phyloP scores from a whole-genome alignment of 2,888 invertebrate genomes.

The Hecatera dysodea region DNA sequence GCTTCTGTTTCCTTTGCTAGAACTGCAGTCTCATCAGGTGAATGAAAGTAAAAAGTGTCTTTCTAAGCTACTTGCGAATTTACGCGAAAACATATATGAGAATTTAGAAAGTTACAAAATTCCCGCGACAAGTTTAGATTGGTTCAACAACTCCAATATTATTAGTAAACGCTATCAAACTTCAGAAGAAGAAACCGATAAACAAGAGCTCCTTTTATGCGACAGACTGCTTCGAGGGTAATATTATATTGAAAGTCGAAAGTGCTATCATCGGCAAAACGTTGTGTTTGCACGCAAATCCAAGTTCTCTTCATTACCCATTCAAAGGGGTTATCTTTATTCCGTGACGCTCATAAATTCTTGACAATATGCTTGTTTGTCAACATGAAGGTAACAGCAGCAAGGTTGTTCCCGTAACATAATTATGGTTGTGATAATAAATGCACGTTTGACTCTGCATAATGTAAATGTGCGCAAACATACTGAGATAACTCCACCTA shows the following conservation, averaged over 20 bases:
- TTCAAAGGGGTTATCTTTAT: slow-evolving; percentile 24
- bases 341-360: slow-evolving; percentile 11
- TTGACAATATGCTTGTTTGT: slow-evolving; percentile 20
- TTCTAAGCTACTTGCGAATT: not conserved
- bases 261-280: slow-evolving; percentile 51
- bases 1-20: not conserved
- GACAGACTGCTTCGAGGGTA: slow-evolving; percentile 20
- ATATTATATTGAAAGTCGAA: slow-evolving; percentile 51
- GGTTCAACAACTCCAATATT: slow-evolving; percentile 53
- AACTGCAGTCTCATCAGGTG: not conserved
- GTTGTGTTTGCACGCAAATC: slow-evolving; percentile 65
- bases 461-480: slow-evolving; percentile 62
- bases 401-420: slow-evolving; percentile 68
- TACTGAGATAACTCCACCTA: slow-evolving; percentile 57
- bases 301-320: slow-evolving; percentile 20
- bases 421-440: slow-evolving; percentile 69
- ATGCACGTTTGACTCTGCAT: slow-evolving; percentile 67
- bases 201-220: slow-evolving; percentile 25
- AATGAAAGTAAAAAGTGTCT: not conserved
- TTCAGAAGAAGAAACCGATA: slow-evolving; percentile 41
- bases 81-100: slow-evolving; percentile 5
- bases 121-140: slow-evolving; percentile 63
- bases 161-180: slow-evolving; percentile 45
- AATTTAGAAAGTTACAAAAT: slow-evolving; percentile 45
- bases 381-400: slow-evolving; percentile 21